phyloP scores from a whole-genome alignment of 2,888 invertebrate genomes.

The Lapara coniferarum region DNA sequence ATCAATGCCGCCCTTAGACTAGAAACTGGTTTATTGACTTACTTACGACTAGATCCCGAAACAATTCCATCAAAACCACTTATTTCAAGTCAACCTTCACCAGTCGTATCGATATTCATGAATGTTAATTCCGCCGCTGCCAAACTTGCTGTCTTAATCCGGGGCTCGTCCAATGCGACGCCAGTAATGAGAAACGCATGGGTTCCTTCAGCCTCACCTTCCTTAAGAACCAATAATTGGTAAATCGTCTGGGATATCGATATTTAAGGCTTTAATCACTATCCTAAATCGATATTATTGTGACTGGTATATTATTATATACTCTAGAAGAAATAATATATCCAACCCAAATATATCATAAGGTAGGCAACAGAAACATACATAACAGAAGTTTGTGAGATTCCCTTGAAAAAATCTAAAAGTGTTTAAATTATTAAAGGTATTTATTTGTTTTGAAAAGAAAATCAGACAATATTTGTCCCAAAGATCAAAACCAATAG shows the following conservation, averaged over 20 bases:
- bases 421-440: too few relatives aligned
- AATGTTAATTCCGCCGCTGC: slow-evolving; percentile 54
- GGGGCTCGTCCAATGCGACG: slow-evolving; percentile 35
- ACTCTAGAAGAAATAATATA: too few relatives aligned
- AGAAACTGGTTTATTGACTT: too few relatives aligned
- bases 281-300: neutral
- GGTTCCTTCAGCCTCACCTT: slow-evolving; percentile 26
- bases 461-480: too few relatives aligned
- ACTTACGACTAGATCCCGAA: too few relatives aligned
- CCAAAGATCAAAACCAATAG: too few relatives aligned
- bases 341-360: too few relatives aligned
- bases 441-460: too few relatives aligned
- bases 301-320: neutral
- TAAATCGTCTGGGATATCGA: neutral
- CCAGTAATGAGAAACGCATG: slow-evolving; percentile 34
- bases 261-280: neutral
- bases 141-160: slow-evolving; percentile 48
- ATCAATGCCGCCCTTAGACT: too few relatives aligned
- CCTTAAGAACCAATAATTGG: slow-evolving; percentile 23
- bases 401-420: too few relatives aligned
- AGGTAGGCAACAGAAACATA: too few relatives aligned
- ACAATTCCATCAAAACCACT: neutral
- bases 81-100: slow-evolving; percentile 8
- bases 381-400: too few relatives aligned
- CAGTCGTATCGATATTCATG: slow-evolving; percentile 48